Evolutionary conservation across 2,113 vertebrate species (phyloP), one percentile per base, ranked within the genome.

Genomic region (Dendrocopos noguchii): DNA sequence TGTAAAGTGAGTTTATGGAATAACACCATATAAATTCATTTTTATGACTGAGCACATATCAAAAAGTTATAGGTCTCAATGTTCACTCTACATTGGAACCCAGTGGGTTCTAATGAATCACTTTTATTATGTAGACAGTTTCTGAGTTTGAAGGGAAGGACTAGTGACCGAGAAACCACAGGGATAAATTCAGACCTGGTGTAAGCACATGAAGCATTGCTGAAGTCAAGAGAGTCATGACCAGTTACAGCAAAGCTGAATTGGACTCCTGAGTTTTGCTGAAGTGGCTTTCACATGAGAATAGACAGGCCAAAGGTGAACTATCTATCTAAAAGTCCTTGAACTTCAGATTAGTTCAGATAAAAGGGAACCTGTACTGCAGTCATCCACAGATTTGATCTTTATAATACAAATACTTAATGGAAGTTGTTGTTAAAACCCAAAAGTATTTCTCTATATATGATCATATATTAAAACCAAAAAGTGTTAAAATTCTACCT

Each of bases 51-150:
- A 97, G 95, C 88, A 97, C 97, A 95, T 97, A 96, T 97, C 97
- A 97, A 94, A 97, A 96, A 95, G 90, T 97, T 96, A 94, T 91
- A 90, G 93, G 96, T 93, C 95, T 94, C 89, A 71, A 84, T 81
- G 78, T 97, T 96, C 95, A 80, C 86, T 90, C 91, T 87, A 84
- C 95, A 97, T 97, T 94, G 93, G 94, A 97, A 95, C 64, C 20
- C 70, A 74, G 81, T 92, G 91, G 95, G 94, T 97, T 94, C 91
- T 97, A 97, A 98, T 98, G 95, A 97, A 97, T 98, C 98, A 98
- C 84, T 96, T 97, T 97, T 96, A 96, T 95, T 96, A 92, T 77
- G 88, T 82, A 96, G 95, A 91, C 94, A 95, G 92, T 91, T 97
- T 96, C 91, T 86, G 92, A 96, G 95, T 95, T 96, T 87, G 91